Conservation (phyloP, 2,797 vertebrate species). For the Sardinella longiceps region DNA sequence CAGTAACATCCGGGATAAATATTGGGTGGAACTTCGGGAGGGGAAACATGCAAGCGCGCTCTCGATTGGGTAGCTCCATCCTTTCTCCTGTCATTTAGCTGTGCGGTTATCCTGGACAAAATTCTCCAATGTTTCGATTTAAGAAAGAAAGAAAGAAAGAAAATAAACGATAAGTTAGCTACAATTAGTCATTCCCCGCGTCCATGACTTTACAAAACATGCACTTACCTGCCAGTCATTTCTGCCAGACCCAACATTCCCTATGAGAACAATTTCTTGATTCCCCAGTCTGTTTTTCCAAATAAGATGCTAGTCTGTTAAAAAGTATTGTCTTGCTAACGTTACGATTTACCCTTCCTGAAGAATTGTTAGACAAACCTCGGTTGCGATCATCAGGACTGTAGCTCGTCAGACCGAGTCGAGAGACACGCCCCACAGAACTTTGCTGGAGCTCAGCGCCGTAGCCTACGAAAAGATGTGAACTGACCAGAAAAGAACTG, state of each 20-base stretch:
- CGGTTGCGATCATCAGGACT: constrained; percentile 42
- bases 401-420: not conserved
- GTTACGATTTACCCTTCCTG: not conserved
- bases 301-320: not conserved
- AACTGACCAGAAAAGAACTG: too few species aligned
- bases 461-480: not conserved
- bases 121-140: too few species aligned
- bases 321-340: not conserved
- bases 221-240: constrained; percentile 75
- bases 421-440: constrained; percentile 22
- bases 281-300: not conserved
- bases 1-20: constrained; percentile 4
- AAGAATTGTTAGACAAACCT: constrained; percentile 53
- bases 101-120: too few species aligned
- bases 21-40: not conserved
- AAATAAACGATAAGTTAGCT: too few species aligned
- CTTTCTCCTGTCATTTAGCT: too few species aligned
- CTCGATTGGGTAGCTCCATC: too few species aligned
- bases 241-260: constrained; percentile 74
- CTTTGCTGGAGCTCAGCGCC: not conserved
- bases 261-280: not conserved
- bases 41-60: not conserved
- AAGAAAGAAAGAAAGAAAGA: too few species aligned
- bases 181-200: too few species aligned
- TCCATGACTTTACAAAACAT: not conserved